These are phyloP conservation scores for Hybos culiciformis DNA, from an alignment of 2,888 invertebrate genomes.

Conservation along the genomic window DNA sequence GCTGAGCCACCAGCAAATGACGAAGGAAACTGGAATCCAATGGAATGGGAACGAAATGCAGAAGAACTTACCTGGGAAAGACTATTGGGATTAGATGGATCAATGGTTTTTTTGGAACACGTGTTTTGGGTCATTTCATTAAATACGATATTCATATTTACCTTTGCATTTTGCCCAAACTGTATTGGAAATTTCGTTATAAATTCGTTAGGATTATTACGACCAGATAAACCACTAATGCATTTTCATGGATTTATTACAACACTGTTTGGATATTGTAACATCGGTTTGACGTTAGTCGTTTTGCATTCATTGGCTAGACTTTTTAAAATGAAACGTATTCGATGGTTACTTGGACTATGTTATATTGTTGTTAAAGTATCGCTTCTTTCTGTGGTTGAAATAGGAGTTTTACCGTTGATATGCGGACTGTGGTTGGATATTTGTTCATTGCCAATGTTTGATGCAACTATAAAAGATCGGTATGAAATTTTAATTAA, in stretches of 20 bases:
- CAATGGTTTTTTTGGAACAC: constrained; percentile 92
- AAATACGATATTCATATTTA: constrained; percentile 90
- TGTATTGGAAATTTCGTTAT: constrained; percentile 84
- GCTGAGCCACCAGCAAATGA: constrained; percentile 45
- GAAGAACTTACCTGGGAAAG: constrained; percentile 99
- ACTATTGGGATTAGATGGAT: constrained; percentile 88
- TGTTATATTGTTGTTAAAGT: constrained; percentile 74
- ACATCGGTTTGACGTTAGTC: constrained; percentile 71
- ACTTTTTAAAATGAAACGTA: constrained; percentile 61
- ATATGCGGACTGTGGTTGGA: constrained; percentile 99
- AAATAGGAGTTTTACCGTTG: constrained; percentile 91
- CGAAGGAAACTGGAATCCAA: constrained; percentile 93
- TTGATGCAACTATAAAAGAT: constrained; percentile 77
- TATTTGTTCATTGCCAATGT: constrained; percentile 87
- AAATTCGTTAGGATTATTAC: constrained; percentile 44
- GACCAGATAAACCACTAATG: constrained; percentile 39
- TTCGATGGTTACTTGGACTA: constrained; percentile 76
- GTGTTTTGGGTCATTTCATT: constrained; percentile 98
- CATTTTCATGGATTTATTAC: constrained; percentile 90
- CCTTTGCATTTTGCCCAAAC: constrained; percentile 94
- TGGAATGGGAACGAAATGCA: constrained; percentile 96
- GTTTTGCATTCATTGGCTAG: constrained; percentile 74
- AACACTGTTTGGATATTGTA: constrained; percentile 84
- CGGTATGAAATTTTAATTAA: too few species aligned
- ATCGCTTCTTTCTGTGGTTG: constrained; percentile 86